Conservation (phyloP, 1,140 invertebrate genomes). For the Babylonia areolata region DNA sequence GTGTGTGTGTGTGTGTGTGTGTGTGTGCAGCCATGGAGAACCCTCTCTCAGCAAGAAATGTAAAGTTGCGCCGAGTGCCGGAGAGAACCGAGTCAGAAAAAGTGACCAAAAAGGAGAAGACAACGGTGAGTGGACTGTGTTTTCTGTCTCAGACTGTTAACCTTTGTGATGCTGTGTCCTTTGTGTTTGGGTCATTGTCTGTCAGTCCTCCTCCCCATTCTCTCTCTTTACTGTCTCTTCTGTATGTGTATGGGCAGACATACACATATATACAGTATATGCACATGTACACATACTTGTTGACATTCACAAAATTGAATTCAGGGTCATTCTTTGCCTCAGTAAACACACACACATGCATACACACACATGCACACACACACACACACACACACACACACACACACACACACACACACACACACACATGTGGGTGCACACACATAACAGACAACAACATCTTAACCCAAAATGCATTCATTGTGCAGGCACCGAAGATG, state of each 20-base stretch:
- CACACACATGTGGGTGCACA: not conserved
- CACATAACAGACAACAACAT: not conserved
- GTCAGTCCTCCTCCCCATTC: too few relatives aligned
- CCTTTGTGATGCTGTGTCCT: not conserved
- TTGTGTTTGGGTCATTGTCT: not conserved
- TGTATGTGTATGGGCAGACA: too few relatives aligned
- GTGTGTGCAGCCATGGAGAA: constrained; percentile 50
- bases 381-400: constrained; percentile 16
- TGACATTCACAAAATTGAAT: too few relatives aligned
- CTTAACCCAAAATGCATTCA: not conserved
- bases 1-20: not conserved
- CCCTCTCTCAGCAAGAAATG: constrained; percentile 50
- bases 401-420: constrained; percentile 17
- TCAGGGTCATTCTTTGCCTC: too few relatives aligned
- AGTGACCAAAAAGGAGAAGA: constrained; percentile 57
- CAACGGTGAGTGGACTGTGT: constrained; percentile 36
- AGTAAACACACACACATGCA: not conserved
- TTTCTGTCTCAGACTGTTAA: too few relatives aligned
- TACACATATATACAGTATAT: too few relatives aligned
- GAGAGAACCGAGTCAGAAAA: constrained; percentile 52
- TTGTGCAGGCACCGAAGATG: not conserved
- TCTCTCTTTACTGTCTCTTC: too few relatives aligned
- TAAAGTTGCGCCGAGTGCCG: constrained; percentile 45
- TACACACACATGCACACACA: not conserved
- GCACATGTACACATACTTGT: too few relatives aligned